Conservation (phyloP, 2,797 vertebrate species). For the Pseudomugil tenellus region DNA sequence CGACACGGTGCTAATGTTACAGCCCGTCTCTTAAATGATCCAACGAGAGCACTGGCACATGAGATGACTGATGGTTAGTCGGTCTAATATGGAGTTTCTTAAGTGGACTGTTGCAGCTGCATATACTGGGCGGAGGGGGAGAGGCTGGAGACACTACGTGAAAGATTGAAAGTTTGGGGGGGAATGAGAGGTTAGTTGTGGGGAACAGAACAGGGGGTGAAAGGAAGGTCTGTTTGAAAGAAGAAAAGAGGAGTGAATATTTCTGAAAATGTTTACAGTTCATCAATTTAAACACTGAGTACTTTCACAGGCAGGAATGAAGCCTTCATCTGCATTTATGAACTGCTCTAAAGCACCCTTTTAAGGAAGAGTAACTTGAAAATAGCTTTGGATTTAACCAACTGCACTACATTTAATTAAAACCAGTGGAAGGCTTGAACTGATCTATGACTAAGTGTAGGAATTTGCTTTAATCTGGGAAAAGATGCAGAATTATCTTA, state of each 20-base stretch:
- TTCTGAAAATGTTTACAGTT: conserved; percentile 70
- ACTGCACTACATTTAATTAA: conserved; percentile 34
- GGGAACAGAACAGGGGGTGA: conserved; percentile 49
- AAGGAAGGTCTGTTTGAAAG: conserved; percentile 73
- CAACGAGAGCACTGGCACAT: conserved; percentile 56
- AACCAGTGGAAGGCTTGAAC: conserved; percentile 21
- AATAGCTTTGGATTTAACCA: conserved; percentile 30
- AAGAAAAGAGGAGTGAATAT: conserved; percentile 65
- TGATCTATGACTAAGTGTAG: conserved; percentile 20
- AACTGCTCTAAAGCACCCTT: conserved; percentile 47
- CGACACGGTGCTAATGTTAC: conserved; percentile 65
- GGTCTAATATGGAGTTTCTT: conserved; percentile 58
- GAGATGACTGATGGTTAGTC: conserved; percentile 67
- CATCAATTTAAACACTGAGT: conserved; percentile 62
- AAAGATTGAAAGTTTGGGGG: conserved; percentile 59
- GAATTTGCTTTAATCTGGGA: conserved; percentile 35
- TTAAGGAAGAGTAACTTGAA: conserved; percentile 56
- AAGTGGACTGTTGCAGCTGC: conserved; percentile 48
- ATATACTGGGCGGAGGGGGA: conserved; percentile 18
- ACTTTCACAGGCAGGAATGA: conserved; percentile 51
- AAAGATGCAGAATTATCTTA: conserved; percentile 31
- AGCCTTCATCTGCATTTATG: conserved; percentile 31
- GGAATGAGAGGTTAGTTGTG: conserved; percentile 72
- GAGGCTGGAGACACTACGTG: conserved; percentile 50
- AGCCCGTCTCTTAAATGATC: conserved; percentile 65